Evolutionary conservation across 2,113 vertebrate genomes (phyloP), one percentile per base, ranked within the genome.

Genomic region (Toxotes chatareus): DNA sequence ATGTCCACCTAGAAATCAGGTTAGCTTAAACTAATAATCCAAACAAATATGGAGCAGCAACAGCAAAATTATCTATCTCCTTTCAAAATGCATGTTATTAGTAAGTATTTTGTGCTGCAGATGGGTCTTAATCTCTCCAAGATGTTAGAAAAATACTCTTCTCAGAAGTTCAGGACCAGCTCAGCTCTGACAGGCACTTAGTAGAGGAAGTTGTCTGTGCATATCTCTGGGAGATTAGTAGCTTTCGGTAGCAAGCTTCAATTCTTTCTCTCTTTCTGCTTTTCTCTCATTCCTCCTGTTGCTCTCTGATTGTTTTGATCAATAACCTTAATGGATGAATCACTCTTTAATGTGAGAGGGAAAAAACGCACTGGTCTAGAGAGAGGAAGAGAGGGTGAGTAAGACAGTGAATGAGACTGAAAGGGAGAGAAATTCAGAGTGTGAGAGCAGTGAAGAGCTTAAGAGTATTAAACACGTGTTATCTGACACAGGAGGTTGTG

Each of bases 261-360:
- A 16, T 66, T 79, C 53, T 61, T 79, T 73, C 38, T 53, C 55
- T 32, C 42, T n/a, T 60, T 60, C 40, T 74, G 6, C 38, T 73
- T 88, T 74, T 51, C 46, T 38, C 64, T 62, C 87, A 69, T 84
- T 86, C 76, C 88, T 38, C 10, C 9, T 69, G 42, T 60, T 86
- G 51, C 66, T 81, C 67, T 82, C 70, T 82, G 86, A 82, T 85
- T 86, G 72, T 85, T 84, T 73, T 83, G 89, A 91, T 94, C 90
- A 78, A 84, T 92, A 79, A 57, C 83, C 70, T 76, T 86, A 85
- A 88, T 88, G 72, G 80, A 77, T 86, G 75, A 88, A 76, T 82
- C 72, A 60, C 49, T 27, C 49, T 70, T 74, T 65, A 47, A 60
- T 75, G 49, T 66, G 67, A 75, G n/a, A 46, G 46, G 46, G 27